Percentiles rank a stretch among this genome's conserved stretches.
Evolutionary conservation across 2,888 invertebrate species (phyloP).

Genomic region (Drosophila testacea): DNA sequence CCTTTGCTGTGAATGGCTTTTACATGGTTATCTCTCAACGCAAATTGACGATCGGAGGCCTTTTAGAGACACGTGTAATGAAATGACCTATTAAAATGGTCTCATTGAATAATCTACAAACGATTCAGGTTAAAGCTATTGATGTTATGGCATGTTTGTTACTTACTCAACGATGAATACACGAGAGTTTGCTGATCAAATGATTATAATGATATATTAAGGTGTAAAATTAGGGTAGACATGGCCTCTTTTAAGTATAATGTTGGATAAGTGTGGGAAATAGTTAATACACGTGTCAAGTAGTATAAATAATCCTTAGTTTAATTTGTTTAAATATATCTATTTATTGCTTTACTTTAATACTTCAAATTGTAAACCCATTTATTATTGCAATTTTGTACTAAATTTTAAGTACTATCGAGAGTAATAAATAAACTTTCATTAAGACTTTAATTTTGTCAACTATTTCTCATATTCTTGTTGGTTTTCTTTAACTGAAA

Average conservation of each 20-base stretch:
- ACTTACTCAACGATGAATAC: too few relatives aligned
- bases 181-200: constrained; percentile 6
- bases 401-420: too few relatives aligned
- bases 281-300: background rate
- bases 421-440: too few relatives aligned
- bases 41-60: constrained; percentile 21
- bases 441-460: too few relatives aligned
- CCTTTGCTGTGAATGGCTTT: constrained; percentile 33
- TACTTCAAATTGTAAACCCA: too few relatives aligned
- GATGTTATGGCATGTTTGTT: constrained; percentile 2
- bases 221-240: background rate
- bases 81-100: constrained; percentile 42
- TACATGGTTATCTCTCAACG: constrained; percentile 12
- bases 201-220: constrained; percentile 19
- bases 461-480: background rate
- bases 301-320: background rate
- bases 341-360: too few relatives aligned
- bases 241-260: background rate
- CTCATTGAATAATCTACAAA: constrained; percentile 35
- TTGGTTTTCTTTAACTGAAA: background rate
- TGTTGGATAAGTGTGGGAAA: constrained; percentile 15
- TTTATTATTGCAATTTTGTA: too few relatives aligned
- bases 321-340: too few relatives aligned
- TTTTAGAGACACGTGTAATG: constrained; percentile 45
- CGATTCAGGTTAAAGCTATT: constrained; percentile 21